Percentiles rank a stretch among this genome's conserved stretches.
Evolutionary conservation across 2,797 vertebrate genomes (phyloP).

Genomic region (Lutjanus campechanus): DNA sequence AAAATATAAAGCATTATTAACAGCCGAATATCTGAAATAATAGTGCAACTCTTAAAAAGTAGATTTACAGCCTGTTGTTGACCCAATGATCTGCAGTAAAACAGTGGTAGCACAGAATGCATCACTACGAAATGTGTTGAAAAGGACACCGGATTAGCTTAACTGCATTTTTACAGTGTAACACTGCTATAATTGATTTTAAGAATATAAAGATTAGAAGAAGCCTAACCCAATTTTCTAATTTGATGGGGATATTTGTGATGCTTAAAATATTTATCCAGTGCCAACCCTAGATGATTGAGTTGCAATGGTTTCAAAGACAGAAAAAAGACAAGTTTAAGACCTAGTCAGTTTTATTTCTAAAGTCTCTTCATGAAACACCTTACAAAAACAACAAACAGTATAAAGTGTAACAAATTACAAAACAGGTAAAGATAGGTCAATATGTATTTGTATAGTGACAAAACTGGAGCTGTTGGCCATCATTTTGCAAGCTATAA

Average conservation of each 20-base stretch:
- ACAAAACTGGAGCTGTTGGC: neutral
- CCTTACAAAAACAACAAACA: slow-evolving; percentile 19
- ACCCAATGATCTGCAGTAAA: slow-evolving; percentile 2
- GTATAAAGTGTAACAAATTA: slow-evolving; percentile 7
- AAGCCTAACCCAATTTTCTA: slow-evolving; percentile 12
- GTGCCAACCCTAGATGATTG: neutral
- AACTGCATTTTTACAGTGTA: neutral
- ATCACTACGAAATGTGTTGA: slow-evolving; percentile 14
- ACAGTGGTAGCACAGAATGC: neutral
- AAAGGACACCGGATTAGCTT: neutral
- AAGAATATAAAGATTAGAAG: slow-evolving; percentile 21
- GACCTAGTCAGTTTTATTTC: slow-evolving; percentile 35
- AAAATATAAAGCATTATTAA: neutral
- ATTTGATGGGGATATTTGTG: slow-evolving; percentile 23
- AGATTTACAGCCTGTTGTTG: neutral
- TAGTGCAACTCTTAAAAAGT: neutral
- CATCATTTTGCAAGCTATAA: slow-evolving; percentile 17
- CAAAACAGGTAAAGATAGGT: neutral
- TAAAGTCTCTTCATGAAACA: neutral
- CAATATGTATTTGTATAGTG: neutral
- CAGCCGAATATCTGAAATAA: neutral
- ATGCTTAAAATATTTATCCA: slow-evolving; percentile 29
- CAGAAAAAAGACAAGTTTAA: slow-evolving; percentile 10
- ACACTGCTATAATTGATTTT: neutral
- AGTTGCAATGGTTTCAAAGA: slow-evolving; percentile 20